Evolutionary conservation across 2,888 invertebrate species (phyloP), one percentile per base, ranked within the genome.

Genomic region (Phortica magna): DNA sequence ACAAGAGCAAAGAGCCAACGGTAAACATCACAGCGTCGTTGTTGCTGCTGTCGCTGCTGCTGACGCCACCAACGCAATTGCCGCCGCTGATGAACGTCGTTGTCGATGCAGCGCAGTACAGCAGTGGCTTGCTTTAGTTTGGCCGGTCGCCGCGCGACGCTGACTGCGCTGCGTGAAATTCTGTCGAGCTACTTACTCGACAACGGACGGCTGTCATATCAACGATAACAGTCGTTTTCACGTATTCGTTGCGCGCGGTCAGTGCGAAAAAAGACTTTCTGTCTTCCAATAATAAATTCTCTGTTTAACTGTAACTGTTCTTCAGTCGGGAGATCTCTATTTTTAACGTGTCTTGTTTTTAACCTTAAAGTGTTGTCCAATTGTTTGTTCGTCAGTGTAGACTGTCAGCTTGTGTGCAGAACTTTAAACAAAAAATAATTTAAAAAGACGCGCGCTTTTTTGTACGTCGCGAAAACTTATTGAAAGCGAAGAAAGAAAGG

Each of bases 141-240:
- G 42, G 17, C n/a, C n/a, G 48, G 10, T 2, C 48, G 48, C 7
- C 7, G 48, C 48, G 48, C 17, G 42, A 67, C 59, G 67, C 42
- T 42, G 41, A 57, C 81, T 75, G 76, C 76, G 76, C 70, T 70
- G 61, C 70, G 74, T 79, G 73, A 80, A 80, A 81, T 84, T 84
- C 83, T 84, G 83, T 61, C 78, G 82, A 82, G 83, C 83, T 77
- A 81, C 79, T 80, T 73, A 73, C 59, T 59, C 82, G 83, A 84
- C 83, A 82, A 82, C 83, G 83, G 83, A 86, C 85, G 88, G 85
- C 84, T 82, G 82, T 77, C 83, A 85, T 86, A 89, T 89, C 84
- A 84, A 48, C 81, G 82, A 86, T 87, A 89, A 87, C 89, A 89
- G 89, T 89, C 89, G 88, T 83, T 82, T 83, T 82, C 79, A 84